Conservation (phyloP, 2,797 vertebrate genomes). For the Rhinella marina region DNA sequence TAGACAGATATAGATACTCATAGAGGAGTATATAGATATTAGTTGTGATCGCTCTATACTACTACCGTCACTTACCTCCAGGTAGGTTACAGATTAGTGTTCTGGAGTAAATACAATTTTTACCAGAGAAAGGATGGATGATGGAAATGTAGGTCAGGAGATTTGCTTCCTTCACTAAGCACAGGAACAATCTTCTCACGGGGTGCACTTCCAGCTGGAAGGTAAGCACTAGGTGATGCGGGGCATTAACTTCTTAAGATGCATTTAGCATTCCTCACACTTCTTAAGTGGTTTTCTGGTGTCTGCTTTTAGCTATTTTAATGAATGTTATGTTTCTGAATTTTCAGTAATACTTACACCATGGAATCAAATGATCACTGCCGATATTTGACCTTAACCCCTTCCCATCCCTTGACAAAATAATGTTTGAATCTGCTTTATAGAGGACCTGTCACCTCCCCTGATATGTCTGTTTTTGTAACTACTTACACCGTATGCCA, state of each 20-base stretch:
- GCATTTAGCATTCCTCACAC: neutral
- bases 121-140: neutral
- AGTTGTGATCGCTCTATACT: neutral
- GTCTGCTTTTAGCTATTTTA: neutral
- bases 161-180: neutral
- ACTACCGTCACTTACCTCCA: neutral
- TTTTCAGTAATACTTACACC: too few relatives aligned
- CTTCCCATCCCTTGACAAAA: neutral
- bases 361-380: too few relatives aligned
- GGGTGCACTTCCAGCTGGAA: neutral
- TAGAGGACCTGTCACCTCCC: too few relatives aligned
- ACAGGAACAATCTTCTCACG: neutral
- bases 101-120: neutral
- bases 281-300: neutral
- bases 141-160: conserved; percentile 17
- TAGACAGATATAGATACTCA: neutral
- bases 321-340: neutral
- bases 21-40: neutral
- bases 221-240: neutral
- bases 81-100: neutral
- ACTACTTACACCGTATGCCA: too few relatives aligned
- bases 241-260: conserved; percentile 21
- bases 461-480: too few relatives aligned
- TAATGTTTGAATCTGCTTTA: neutral
- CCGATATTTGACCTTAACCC: neutral